A percentile compares a stretch with the other conserved stretches of the same genome.
These are phyloP conservation scores for Neoarius graeffei DNA, from an alignment of 2,113 vertebrate genomes.

Conservation along the genomic window DNA sequence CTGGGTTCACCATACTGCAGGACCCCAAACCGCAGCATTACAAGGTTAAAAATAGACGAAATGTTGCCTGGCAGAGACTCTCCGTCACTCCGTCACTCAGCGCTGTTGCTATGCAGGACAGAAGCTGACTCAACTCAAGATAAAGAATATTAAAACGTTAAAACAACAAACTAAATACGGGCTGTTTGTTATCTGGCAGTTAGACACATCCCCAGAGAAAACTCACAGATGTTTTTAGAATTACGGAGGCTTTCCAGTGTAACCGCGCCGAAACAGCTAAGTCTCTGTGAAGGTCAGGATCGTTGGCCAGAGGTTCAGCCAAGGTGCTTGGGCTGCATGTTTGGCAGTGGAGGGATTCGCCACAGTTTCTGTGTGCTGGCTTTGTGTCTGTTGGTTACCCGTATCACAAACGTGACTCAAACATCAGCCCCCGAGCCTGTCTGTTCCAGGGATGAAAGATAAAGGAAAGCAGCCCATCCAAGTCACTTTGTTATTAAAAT, in stretches of 20 bases:
- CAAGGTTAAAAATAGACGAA: conserved; percentile 17
- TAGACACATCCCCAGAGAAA: not conserved
- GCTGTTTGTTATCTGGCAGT: too few species aligned
- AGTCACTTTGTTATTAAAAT: not conserved
- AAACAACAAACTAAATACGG: not conserved
- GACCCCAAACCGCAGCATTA: conserved; percentile 14
- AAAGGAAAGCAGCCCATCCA: not conserved
- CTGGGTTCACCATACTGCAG: not conserved
- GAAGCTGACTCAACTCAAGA: not conserved
- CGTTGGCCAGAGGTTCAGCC: not conserved
- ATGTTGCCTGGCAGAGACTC: conserved; percentile 4
- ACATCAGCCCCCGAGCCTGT: not conserved
- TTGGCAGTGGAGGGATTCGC: not conserved
- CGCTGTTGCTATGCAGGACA: conserved; percentile 9
- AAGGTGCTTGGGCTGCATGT: not conserved
- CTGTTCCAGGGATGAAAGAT: not conserved
- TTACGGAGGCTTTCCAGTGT: not conserved
- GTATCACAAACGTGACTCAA: not conserved
- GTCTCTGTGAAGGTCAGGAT: not conserved
- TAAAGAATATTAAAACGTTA: not conserved
- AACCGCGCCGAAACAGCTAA: not conserved
- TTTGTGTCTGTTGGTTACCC: not conserved
- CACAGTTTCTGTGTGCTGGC: not conserved
- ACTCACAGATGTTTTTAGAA: not conserved
- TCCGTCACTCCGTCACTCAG: not conserved